Base-by-base conservation (phyloP, 2,888 invertebrate species). In the Fragum whitleyi region DNA sequence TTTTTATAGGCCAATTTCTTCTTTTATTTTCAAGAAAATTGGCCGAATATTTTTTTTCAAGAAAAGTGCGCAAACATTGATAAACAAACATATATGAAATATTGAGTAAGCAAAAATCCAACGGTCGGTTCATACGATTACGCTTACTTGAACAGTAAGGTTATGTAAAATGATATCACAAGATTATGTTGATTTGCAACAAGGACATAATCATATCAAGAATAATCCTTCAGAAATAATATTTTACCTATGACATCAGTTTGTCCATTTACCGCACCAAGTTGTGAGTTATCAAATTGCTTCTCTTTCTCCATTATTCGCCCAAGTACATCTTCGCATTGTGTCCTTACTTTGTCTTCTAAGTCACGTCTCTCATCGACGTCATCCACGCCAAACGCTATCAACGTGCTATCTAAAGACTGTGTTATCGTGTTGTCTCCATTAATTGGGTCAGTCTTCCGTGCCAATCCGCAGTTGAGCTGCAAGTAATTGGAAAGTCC, bases 201-300 rank as follows among this genome's bases (percentile, higher is more conserved):
- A n/a, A n/a, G n/a, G n/a, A n/a, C n/a, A n/a, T n/a, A n/a, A n/a
- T n/a, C n/a, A n/a, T n/a, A n/a, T n/a, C n/a, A n/a, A n/a, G n/a
- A n/a, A n/a, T n/a, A n/a, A n/a, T n/a, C n/a, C n/a, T n/a, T n/a
- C n/a, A n/a, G n/a, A n/a, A n/a, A n/a, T n/a, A n/a, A n/a, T n/a
- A n/a, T n/a, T n/a, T 65, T 77, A 89, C 89, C 89, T 23, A 88
- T 83, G 6, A 88, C 36, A 68, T 89, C 89, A 2, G 88, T 89
- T 39, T 88, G 87, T 21, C 86, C 85, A 5, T 82, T 77, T 26
- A 75, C 28, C 7, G 81, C 84, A 0, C 88, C 88, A 51, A 75
- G 81, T 21, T 82, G 62, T 6, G 62, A 59, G 7, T 57, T 16
- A 2, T 77, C 80, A 47, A 88, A 59, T 14, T 23, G 11, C 9